Conservation (phyloP, 2,888 invertebrate genomes). For the Lordiphosa andalusiaca region DNA sequence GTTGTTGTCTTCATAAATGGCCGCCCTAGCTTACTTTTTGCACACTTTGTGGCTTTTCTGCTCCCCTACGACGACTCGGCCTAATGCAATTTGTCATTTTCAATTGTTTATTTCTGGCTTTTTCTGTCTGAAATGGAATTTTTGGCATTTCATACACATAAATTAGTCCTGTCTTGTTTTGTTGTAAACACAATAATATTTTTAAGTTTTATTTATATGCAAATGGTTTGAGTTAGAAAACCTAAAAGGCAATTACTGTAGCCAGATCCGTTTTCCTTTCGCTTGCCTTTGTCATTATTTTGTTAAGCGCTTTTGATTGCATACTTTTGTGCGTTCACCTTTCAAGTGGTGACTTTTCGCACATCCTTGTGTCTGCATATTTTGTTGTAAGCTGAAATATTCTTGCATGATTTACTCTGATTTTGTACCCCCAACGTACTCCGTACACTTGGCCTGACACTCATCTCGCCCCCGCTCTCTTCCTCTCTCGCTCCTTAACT, state of each 20-base stretch:
- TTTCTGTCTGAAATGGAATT: conserved; percentile 55
- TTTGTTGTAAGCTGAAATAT: conserved; percentile 47
- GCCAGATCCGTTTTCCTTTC: conserved; percentile 16
- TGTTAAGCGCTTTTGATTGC: conserved; percentile 44
- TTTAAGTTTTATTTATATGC: conserved; percentile 31
- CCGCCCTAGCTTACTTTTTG: conserved; percentile 55
- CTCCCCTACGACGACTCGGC: conserved; percentile 12
- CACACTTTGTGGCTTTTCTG: conserved; percentile 57
- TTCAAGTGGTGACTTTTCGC: conserved; percentile 56
- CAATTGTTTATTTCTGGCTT: conserved; percentile 44
- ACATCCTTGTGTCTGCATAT: conserved; percentile 63
- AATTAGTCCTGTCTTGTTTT: conserved; percentile 44
- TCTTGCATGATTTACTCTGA: conserved; percentile 69
- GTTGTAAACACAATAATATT: conserved; percentile 39
- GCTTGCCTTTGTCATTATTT: conserved; percentile 20
- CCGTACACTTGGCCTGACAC: conserved; percentile 2
- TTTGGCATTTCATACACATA: conserved; percentile 59
- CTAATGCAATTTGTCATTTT: conserved; percentile 74
- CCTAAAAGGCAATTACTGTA: conserved; percentile 54
- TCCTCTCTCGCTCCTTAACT: background rate
- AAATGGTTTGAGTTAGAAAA: conserved; percentile 27
- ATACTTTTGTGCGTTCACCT: conserved; percentile 48
- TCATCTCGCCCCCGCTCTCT: conserved; percentile 11
- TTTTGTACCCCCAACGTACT: conserved; percentile 33
- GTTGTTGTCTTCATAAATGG: conserved; percentile 44